Percentiles rank a stretch among this genome's conserved stretches.
Evolutionary conservation across 2,888 invertebrate species (phyloP).

Genomic region (Orthonevra nobilis): DNA sequence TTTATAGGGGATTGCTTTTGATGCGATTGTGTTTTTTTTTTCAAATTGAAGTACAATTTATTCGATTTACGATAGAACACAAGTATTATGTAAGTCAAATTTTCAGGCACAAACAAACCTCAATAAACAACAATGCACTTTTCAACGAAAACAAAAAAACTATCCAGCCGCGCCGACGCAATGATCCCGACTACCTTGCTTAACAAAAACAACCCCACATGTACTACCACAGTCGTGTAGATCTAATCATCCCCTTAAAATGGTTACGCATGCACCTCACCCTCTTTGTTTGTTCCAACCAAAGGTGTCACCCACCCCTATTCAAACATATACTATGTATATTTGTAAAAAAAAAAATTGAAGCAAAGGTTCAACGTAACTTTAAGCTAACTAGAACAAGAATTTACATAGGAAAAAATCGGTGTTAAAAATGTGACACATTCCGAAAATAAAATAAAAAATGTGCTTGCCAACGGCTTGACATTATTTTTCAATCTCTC

Average conservation of each 20-base stretch:
- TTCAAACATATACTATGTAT: neutral
- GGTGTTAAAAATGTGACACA: neutral
- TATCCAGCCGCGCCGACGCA: slow-evolving; percentile 59
- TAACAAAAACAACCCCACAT: slow-evolving; percentile 36
- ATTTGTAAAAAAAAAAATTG: slow-evolving; percentile 8
- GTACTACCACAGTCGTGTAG: slow-evolving; percentile 25
- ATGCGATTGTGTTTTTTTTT: no score
- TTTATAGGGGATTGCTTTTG: no score
- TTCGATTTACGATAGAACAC: no score
- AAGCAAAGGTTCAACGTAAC: neutral
- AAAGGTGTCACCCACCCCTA: slow-evolving; percentile 22
- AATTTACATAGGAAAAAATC: slow-evolving; percentile 17
- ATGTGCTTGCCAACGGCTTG: no score
- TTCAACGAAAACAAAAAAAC: no score
- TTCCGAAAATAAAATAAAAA: neutral
- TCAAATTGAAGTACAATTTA: no score
- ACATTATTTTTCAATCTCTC: no score
- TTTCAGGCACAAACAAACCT: neutral
- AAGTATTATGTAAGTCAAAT: no score
- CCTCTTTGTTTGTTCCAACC: slow-evolving; percentile 29
- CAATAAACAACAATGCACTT: neutral
- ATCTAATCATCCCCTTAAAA: slow-evolving; percentile 42
- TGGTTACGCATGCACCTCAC: slow-evolving; percentile 57
- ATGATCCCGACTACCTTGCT: slow-evolving; percentile 28
- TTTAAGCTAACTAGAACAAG: neutral